Evolutionary conservation across 2,797 vertebrate genomes (phyloP).

Genomic region (Monodelphis domestica): DNA sequence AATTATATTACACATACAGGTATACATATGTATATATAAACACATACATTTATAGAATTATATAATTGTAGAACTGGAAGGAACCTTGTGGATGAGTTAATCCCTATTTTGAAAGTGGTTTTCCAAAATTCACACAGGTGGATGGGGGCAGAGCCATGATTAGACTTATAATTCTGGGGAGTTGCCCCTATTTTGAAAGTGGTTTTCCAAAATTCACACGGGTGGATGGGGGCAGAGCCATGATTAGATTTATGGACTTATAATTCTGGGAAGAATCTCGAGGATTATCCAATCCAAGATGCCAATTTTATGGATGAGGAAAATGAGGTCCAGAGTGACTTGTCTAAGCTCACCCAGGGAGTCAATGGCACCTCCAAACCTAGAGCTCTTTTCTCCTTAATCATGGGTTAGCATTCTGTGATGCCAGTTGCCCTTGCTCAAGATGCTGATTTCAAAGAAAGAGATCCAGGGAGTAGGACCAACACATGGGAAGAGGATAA

Average conservation of each 20-base stretch:
- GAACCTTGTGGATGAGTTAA: neutral
- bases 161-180: neutral
- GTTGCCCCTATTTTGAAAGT: neutral
- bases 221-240: neutral
- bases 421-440: neutral
- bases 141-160: neutral
- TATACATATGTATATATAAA: neutral
- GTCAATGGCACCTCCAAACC: neutral
- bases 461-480: neutral
- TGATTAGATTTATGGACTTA: neutral
- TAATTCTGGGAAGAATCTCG: neutral
- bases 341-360: neutral
- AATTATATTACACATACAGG: too few species aligned
- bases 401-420: neutral
- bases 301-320: neutral
- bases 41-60: neutral
- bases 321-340: neutral
- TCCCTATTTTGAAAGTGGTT: neutral
- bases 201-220: neutral
- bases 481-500: conserved; percentile 15
- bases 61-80: neutral
- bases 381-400: neutral
- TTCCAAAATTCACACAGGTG: neutral
- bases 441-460: neutral
- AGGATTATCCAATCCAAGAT: neutral